Base-by-base conservation (phyloP, 1,140 invertebrate genomes). In the Drosophila littoralis region DNA sequence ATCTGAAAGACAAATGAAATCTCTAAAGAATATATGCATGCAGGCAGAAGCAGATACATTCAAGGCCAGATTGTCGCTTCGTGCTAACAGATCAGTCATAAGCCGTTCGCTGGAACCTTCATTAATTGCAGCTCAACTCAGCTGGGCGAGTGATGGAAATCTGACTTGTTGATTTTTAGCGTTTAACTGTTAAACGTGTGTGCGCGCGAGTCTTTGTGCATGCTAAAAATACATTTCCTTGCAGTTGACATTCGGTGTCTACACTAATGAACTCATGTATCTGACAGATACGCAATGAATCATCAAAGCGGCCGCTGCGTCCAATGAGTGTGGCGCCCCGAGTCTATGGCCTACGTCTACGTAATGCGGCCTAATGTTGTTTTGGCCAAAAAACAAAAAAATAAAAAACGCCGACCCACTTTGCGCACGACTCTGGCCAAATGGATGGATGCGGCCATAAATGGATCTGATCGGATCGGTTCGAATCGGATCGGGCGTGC, bases 221-320 rank as follows among this genome's bases (percentile, higher is more conserved):
- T 38, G 71, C 82, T 85, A 85, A 85, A 85, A 77, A 79, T 88
- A 88, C 68, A 88, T 88, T 88, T 88, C 84, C 84, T 84, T 88
- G 84, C 84, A 88, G 77, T 89, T 88, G 84, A 88, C 85, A 88
- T 88, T 88, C 84, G 89, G 77, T 84, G 77, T 88, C 81, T 86
- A 86, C 81, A 79, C 83, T 88, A 88, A 88, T 88, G 84, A 88
- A 88, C 84, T 88, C 85, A 89, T 88, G 84, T 84, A 84, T 78
- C 84, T 84, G 79, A 88, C 84, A 88, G 82, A 81, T 86, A 86
- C 82, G 68, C 72, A 68, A 82, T 72, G 60, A 88, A 69, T 88
- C 84, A 88, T 88, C 84, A 88, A 88, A 88, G 80, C 83, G 55
- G 80, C 78, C 42, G 46, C 22, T 59, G 36, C 48, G 12, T 46